Conservation (phyloP, 1,140 invertebrate genomes). For the Heliothis subflexa region DNA sequence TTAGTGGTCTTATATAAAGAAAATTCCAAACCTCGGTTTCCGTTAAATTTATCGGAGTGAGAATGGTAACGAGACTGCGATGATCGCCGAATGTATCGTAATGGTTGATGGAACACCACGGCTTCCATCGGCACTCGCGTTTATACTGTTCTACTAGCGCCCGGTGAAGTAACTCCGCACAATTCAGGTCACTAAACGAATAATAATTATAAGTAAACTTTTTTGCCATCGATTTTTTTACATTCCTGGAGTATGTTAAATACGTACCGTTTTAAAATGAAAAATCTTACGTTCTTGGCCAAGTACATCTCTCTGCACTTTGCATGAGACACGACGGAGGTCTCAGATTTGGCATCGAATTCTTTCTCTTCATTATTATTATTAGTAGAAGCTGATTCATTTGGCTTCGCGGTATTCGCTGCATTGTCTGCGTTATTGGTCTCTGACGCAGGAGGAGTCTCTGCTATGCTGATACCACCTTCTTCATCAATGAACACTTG, state of each 20-base stretch:
- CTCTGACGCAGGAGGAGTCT: conserved; percentile 55
- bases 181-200: conserved; percentile 68
- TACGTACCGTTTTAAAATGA: conserved; percentile 69
- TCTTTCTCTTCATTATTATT: conserved; percentile 45
- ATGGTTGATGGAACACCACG: conserved; percentile 76
- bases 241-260: background rate
- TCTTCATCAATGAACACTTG: conserved; percentile 71
- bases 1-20: background rate
- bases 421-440: background rate
- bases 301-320: conserved; percentile 70
- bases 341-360: conserved; percentile 52
- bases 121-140: conserved; percentile 64
- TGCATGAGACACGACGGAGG: conserved; percentile 53
- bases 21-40: conserved; percentile 69
- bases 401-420: background rate
- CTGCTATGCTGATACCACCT: conserved; percentile 66
- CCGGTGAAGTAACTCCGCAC: conserved; percentile 71
- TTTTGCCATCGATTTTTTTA: background rate
- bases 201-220: no score
- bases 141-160: conserved; percentile 69
- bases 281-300: conserved; percentile 69
- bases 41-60: conserved; percentile 70
- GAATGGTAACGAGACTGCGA: conserved; percentile 68
- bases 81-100: conserved; percentile 77
- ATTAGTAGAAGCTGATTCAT: background rate